A percentile compares a stretch with the other conserved stretches of the same genome.
Evolutionary conservation across 2,113 vertebrate species (phyloP).

Genomic region (human): GRCh38 chr2:4109501-4110000

Average conservation of each 20-base stretch:
- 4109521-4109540: neutral
- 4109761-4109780: too few species aligned
- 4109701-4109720: neutral
- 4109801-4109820: neutral
- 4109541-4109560: neutral
- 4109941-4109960: neutral
- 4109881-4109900: neutral
- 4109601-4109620: neutral
- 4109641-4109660: too few species aligned
- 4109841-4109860: neutral
- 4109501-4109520: neutral
- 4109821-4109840: neutral
- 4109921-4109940: neutral
- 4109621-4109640: neutral
- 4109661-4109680: too few species aligned
- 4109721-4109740: neutral
- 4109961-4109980: neutral
- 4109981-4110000: neutral
- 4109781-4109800: neutral
- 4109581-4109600: neutral
- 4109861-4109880: neutral
- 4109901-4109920: neutral
- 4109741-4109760: neutral
- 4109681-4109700: neutral
- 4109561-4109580: neutral